Evolutionary conservation across 2,888 invertebrate species (phyloP).

Genomic region (Junonia oenone): DNA sequence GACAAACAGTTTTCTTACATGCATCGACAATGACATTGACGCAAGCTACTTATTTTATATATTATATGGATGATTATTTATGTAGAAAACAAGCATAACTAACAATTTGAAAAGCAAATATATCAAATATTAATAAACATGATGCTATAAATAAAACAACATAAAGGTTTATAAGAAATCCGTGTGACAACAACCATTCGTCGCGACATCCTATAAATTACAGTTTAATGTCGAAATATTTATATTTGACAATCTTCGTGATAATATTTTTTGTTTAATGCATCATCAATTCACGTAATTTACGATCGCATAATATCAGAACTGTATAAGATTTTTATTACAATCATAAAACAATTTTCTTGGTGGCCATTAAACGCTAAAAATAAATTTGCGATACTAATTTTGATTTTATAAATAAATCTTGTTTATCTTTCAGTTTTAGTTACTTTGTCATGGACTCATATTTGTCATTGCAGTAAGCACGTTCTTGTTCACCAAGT

Average conservation of each 20-base stretch:
- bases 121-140: neutral
- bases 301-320: neutral
- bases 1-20: too few relatives aligned
- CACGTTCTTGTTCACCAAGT: too few relatives aligned
- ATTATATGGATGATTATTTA: too few relatives aligned
- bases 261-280: slow-evolving; percentile 10
- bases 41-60: too few relatives aligned
- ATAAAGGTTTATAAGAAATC: neutral
- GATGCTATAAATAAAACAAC: neutral
- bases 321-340: neutral
- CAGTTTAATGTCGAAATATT: neutral
- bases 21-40: too few relatives aligned
- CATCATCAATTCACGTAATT: slow-evolving; percentile 3
- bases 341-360: slow-evolving; percentile 4
- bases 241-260: slow-evolving; percentile 5
- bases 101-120: too few relatives aligned
- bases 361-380: neutral
- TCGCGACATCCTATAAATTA: neutral
- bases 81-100: too few relatives aligned
- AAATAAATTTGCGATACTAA: neutral
- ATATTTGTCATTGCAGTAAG: too few relatives aligned
- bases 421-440: too few relatives aligned
- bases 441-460: too few relatives aligned
- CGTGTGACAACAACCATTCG: neutral
- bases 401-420: neutral